Evolutionary conservation across 2,888 invertebrate genomes (phyloP).

Genomic region (Melinaea menophilus): DNA sequence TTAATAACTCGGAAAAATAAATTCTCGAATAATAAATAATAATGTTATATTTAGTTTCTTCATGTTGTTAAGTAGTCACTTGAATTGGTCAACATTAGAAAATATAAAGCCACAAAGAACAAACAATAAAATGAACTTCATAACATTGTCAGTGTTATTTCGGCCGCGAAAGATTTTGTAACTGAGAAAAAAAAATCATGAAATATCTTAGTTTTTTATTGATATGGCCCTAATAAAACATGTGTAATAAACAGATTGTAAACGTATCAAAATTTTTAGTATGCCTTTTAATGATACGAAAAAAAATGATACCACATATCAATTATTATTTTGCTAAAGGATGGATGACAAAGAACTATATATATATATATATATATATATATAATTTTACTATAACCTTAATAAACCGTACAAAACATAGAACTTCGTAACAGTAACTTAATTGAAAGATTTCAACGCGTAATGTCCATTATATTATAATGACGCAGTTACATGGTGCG

Average conservation of each 20-base stretch:
- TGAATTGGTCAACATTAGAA: slow-evolving; percentile 2
- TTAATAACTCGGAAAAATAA: neutral
- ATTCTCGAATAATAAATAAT: neutral
- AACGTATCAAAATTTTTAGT: too few species aligned
- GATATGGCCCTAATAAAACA: too few species aligned
- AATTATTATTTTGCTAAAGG: too few species aligned
- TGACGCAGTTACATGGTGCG: slow-evolving; percentile 14
- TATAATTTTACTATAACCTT: too few species aligned
- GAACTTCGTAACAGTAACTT: neutral
- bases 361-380: too few species aligned
- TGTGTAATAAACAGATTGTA: too few species aligned
- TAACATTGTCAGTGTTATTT: slow-evolving; percentile 4
- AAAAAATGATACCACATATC: too few species aligned
- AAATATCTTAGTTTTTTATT: neutral
- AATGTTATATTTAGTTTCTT: neutral
- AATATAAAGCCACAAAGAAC: neutral
- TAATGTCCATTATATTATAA: neutral
- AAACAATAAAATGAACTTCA: neutral
- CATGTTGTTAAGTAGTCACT: neutral
- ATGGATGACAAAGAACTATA: too few species aligned
- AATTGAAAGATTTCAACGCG: slow-evolving; percentile 16
- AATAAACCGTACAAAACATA: too few species aligned
- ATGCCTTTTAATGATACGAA: too few species aligned
- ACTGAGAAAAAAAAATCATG: slow-evolving; percentile 6
- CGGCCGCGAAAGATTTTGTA: slow-evolving; percentile 6